phyloP scores from a whole-genome alignment of 2,113 vertebrate species.

The Menidia beryllina region DNA sequence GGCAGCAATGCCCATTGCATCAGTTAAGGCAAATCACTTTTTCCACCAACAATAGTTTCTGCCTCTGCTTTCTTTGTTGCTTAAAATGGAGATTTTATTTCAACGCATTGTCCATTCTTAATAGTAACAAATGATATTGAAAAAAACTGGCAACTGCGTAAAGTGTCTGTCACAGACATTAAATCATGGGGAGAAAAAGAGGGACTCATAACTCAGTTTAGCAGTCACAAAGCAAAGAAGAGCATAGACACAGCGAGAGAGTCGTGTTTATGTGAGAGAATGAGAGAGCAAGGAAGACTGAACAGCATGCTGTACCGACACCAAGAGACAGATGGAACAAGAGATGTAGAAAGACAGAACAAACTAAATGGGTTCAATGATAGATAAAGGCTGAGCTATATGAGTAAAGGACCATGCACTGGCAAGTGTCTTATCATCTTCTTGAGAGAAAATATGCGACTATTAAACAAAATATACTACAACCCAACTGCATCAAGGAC shows the following conservation, averaged over 20 bases:
- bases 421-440: conserved; percentile 6
- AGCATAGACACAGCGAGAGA: conserved; percentile 31
- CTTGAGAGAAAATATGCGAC: conserved; percentile 6
- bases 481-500: conserved; percentile 26
- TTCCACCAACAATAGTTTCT: no score
- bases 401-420: conserved; percentile 3
- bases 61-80: no score
- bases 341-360: conserved; percentile 26
- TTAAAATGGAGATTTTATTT: no score
- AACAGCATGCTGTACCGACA: conserved; percentile 26
- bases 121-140: no score
- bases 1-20: no score
- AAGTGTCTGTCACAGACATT: conserved; percentile 14
- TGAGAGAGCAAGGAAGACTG: conserved; percentile 42
- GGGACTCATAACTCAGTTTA: conserved; percentile 40
- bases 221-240: conserved; percentile 32
- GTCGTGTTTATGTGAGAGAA: conserved; percentile 44
- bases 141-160: conserved; percentile 17
- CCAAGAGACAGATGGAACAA: conserved; percentile 36
- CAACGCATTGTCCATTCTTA: no score
- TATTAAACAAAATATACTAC: neutral
- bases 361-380: conserved; percentile 17
- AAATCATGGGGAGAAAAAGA: conserved; percentile 14
- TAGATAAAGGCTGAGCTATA: conserved; percentile 7
- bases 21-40: no score